Evolutionary conservation across 2,888 invertebrate genomes (phyloP), one percentile per base, ranked within the genome.

Genomic region (Phortica magna): DNA sequence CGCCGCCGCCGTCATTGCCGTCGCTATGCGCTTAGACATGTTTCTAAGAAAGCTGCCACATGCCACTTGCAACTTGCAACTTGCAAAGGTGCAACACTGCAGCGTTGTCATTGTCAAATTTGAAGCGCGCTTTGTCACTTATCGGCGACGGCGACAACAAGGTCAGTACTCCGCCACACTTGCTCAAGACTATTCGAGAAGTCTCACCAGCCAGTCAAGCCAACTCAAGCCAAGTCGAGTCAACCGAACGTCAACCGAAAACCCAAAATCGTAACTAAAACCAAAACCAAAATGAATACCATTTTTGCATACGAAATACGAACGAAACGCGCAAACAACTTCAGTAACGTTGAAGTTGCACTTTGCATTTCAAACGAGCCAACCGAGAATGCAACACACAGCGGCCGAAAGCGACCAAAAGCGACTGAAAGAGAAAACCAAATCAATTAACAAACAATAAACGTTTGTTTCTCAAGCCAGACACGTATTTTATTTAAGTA

Each of bases 401-500:
- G 31, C 55, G 31, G 31, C 31, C 14, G 12, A 41, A 14, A 41
- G n/a, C 39, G 7, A 1, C 22, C 59, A 9, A 22, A 48, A 7
- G 59, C 41, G 53, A 17, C 71, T 14, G 43, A 73, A 72, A 42
- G 65, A 80, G 31, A 31, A 31, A 31, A 31, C 31, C 31, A 85
- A 89, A 89, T 90, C 89, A 89, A 89, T 89, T 89, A 89, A 90
- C 89, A 89, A 89, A 90, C 89, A 89, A 90, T 89, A 89, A 89
- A 89, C 89, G 89, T 89, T 88, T 88, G 88, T 82, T 86, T 88
- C 78, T 83, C 83, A 84, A 86, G 89, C 90, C 90, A 89, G 89
- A 89, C 90, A 90, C 90, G 90, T 90, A 90, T 87, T 90, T 90
- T 83, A 90, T 89, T 90, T 89, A 89, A 90, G 90, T 91, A 91